Percentiles rank a stretch among this genome's conserved stretches.
These are phyloP conservation scores for Proctacanthus coquilletti DNA, from an alignment of 1,140 invertebrate genomes.

Conservation along the genomic window DNA sequence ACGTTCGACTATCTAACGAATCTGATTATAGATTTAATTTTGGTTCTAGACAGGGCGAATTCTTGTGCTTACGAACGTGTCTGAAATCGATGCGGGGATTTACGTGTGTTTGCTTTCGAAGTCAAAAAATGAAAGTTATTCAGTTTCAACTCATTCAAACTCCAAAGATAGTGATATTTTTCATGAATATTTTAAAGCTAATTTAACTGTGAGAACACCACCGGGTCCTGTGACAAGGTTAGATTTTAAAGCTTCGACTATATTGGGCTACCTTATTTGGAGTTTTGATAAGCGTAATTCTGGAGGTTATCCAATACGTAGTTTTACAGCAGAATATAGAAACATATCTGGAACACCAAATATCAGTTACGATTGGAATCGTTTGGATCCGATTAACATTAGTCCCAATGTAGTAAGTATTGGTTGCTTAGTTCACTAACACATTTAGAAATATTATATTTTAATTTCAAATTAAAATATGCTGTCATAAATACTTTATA, in stretches of 20 bases:
- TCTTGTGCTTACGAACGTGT: background rate
- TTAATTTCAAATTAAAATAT: no score
- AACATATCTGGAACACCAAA: background rate
- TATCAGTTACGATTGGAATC: background rate
- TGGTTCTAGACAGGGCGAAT: background rate
- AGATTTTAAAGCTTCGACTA: conserved; percentile 3
- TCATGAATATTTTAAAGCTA: no score
- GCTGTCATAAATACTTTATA: no score
- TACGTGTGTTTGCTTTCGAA: conserved; percentile 4
- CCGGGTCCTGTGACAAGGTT: conserved; percentile 3
- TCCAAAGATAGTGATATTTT: no score
- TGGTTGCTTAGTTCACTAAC: no score
- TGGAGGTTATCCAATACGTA: conserved; percentile 5
- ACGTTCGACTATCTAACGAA: no score
- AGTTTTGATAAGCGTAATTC: conserved; percentile 3
- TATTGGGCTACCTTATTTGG: conserved; percentile 4
- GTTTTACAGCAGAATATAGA: conserved; percentile 5
- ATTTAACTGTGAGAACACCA: conserved; percentile 1
- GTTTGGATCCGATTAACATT: conserved; percentile 4
- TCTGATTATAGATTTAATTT: no score
- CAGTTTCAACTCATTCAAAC: no score
- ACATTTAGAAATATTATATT: no score
- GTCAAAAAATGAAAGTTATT: no score
- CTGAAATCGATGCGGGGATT: conserved; percentile 1
- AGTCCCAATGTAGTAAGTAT: conserved; percentile 3